Percentiles rank a stretch among this genome's conserved stretches.
These are phyloP conservation scores for Lithophane socia DNA, from an alignment of 2,888 invertebrate genomes.

Conservation along the genomic window DNA sequence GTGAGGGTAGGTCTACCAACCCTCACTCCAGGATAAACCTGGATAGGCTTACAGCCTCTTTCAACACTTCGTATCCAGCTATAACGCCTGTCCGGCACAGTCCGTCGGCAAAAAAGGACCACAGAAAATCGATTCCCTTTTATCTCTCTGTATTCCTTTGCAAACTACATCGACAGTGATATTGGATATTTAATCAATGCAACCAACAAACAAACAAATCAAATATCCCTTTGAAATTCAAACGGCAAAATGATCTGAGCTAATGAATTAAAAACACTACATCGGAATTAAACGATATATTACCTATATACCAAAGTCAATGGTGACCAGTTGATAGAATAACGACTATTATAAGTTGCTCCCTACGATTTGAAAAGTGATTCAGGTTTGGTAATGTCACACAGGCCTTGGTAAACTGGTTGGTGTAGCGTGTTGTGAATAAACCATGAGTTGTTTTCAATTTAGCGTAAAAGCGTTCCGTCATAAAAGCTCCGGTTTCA, in stretches of 20 bases:
- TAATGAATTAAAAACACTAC: slow-evolving; percentile 79
- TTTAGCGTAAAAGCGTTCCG: slow-evolving; percentile 88
- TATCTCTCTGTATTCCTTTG: slow-evolving; percentile 20
- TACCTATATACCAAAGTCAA: slow-evolving; percentile 69
- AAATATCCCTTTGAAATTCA: slow-evolving; percentile 36
- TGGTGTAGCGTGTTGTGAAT: slow-evolving; percentile 83
- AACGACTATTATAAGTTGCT: slow-evolving; percentile 71
- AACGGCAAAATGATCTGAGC: slow-evolving; percentile 52
- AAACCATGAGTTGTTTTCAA: slow-evolving; percentile 90
- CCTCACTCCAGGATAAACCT: not conserved
- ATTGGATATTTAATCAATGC: slow-evolving; percentile 54
- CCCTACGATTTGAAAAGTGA: slow-evolving; percentile 65
- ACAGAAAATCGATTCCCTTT: slow-evolving; percentile 27
- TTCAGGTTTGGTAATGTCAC: slow-evolving; percentile 71
- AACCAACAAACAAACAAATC: slow-evolving; percentile 32
- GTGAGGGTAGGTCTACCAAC: not conserved
- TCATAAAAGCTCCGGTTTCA: slow-evolving; percentile 84
- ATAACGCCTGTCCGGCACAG: not conserved
- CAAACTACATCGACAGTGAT: slow-evolving; percentile 25
- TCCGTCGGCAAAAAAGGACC: slow-evolving; percentile 9
- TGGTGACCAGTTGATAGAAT: slow-evolving; percentile 69
- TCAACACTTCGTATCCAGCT: not conserved
- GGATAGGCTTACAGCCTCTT: not conserved
- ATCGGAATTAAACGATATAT: slow-evolving; percentile 72
- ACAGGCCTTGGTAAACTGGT: slow-evolving; percentile 78